These are phyloP conservation scores for Lanius ludovicianus DNA, from an alignment of 2,113 vertebrate genomes.

Conservation along the genomic window DNA sequence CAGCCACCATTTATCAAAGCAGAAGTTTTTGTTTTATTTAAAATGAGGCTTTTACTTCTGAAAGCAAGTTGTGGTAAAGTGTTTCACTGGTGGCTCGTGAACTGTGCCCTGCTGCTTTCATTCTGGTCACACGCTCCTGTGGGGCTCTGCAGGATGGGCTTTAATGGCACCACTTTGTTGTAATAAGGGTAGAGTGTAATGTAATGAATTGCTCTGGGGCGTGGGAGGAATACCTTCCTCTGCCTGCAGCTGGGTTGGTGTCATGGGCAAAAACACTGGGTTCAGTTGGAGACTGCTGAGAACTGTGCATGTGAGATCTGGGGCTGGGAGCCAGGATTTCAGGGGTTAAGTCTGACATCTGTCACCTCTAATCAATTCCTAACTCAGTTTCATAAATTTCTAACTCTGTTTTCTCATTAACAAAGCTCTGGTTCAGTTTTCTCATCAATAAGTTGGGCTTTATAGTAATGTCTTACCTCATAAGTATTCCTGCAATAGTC, in stretches of 20 bases:
- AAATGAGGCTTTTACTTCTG: constrained; percentile 42
- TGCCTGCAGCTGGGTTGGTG: neutral
- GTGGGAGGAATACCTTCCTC: neutral
- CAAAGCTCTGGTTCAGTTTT: neutral
- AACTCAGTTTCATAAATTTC: neutral
- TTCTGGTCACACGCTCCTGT: neutral
- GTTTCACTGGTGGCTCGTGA: constrained; percentile 30
- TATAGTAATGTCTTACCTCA: neutral
- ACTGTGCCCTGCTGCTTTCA: constrained; percentile 30
- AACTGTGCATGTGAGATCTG: rapidly evolving
- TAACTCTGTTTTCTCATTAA: neutral
- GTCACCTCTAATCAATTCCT: neutral
- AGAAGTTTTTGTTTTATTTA: constrained; percentile 61
- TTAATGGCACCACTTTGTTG: constrained; percentile 37
- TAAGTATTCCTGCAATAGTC: neutral
- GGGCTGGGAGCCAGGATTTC: neutral
- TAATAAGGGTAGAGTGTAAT: neutral
- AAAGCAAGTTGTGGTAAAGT: neutral
- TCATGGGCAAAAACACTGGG: neutral
- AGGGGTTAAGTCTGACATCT: neutral
- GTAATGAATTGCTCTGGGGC: neutral
- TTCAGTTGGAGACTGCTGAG: neutral
- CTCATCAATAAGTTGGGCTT: neutral
- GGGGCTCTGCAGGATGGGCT: constrained; percentile 41
- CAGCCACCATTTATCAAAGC: constrained; percentile 47